phyloP scores from a whole-genome alignment of 2,888 invertebrate genomes.

The Drosophila mimica region DNA sequence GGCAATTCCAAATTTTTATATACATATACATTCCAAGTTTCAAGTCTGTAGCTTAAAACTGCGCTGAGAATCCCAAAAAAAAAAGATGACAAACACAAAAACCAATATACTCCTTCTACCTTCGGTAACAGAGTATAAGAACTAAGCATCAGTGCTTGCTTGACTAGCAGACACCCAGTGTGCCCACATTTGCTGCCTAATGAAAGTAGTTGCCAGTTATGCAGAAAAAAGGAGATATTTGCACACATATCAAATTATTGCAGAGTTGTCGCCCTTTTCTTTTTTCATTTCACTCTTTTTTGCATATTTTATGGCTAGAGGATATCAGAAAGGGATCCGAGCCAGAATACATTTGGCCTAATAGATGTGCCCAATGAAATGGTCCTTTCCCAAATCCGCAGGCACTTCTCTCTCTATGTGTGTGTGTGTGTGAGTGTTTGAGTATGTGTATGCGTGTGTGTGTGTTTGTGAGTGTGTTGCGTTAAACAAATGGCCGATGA shows the following conservation, averaged over 20 bases:
- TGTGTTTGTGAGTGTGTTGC: conserved; percentile 43
- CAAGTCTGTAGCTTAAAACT: neutral
- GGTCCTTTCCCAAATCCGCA: conserved; percentile 47
- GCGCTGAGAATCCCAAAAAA: neutral
- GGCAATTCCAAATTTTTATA: no score
- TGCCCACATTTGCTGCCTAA: neutral
- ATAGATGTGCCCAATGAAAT: conserved; percentile 76
- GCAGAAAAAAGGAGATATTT: neutral
- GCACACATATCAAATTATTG: neutral
- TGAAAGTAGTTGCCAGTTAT: conserved; percentile 1
- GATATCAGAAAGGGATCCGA: conserved; percentile 48
- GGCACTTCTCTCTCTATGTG: conserved; percentile 23
- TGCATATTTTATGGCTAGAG: neutral
- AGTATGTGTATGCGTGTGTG: neutral
- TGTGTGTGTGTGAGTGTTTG: conserved; percentile 5
- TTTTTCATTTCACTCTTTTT: neutral
- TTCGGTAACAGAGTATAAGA: neutral
- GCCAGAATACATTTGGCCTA: conserved; percentile 69
- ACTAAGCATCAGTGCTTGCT: neutral
- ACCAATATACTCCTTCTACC: neutral
- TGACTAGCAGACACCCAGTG: conserved; percentile 7
- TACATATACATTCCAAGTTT: neutral
- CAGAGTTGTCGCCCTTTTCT: neutral
- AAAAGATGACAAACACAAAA: neutral
- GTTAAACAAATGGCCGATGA: conserved; percentile 81